Conservation (phyloP, 2,113 vertebrate species). For the Malurus elegans region DNA sequence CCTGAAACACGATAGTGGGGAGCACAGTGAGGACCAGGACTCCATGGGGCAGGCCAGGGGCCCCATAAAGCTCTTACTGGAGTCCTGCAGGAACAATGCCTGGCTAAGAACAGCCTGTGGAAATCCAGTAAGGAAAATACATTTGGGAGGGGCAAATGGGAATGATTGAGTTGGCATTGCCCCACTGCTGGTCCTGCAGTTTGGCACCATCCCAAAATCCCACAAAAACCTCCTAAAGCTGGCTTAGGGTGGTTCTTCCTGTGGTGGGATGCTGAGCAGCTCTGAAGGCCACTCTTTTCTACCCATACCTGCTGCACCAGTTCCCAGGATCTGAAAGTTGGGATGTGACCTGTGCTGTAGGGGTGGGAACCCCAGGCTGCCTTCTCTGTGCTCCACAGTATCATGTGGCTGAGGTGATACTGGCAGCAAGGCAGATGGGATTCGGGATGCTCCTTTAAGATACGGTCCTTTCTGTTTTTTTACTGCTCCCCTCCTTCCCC, state of each 20-base stretch:
- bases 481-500: neutral
- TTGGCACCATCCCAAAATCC: neutral
- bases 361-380: neutral
- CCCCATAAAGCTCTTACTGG: neutral
- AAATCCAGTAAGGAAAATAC: neutral
- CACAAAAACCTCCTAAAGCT: neutral
- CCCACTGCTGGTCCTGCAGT: neutral
- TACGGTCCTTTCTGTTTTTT: neutral
- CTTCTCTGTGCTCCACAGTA: neutral
- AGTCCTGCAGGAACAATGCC: rapidly evolving
- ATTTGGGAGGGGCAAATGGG: neutral
- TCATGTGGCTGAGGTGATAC: too few relatives aligned
- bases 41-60: neutral
- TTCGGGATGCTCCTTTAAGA: neutral
- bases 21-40: rapidly evolving
- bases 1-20: rapidly evolving
- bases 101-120: rapidly evolving
- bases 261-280: neutral
- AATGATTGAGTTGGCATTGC: neutral
- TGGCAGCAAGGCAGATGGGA: neutral
- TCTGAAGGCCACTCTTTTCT: neutral
- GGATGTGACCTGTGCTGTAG: neutral
- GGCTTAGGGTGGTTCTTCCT: neutral
- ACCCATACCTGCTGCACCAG: rapidly evolving
- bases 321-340: neutral